A percentile compares a stretch with the other conserved stretches of the same genome.
phyloP scores from a whole-genome alignment of 2,888 invertebrate genomes.

The Tetropium fuscum region DNA sequence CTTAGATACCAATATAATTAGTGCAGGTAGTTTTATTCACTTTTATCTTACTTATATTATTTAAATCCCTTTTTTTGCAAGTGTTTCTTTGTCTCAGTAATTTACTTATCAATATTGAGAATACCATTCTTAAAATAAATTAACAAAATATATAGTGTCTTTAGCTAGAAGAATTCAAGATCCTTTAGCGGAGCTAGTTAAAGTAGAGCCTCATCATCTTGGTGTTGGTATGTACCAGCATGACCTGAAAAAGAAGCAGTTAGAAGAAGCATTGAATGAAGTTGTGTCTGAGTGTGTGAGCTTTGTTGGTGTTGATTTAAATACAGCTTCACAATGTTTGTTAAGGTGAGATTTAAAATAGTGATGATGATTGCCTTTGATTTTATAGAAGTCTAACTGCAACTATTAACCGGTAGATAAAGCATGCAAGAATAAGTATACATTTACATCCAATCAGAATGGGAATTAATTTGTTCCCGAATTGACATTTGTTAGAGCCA shows the following conservation, averaged over 20 bases:
- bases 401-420: no score
- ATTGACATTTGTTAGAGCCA: no score
- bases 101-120: background rate
- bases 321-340: constrained; percentile 86
- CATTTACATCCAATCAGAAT: no score
- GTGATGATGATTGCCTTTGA: no score
- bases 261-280: constrained; percentile 80
- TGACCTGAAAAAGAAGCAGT: constrained; percentile 83
- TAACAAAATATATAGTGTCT: constrained; percentile 70
- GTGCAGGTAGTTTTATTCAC: no score
- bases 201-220: constrained; percentile 92
- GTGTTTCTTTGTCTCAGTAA: no score
- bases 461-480: no score
- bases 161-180: constrained; percentile 91
- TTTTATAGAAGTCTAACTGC: no score
- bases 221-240: constrained; percentile 98
- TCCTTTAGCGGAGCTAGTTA: constrained; percentile 91
- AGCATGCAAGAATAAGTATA: no score
- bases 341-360: constrained; percentile 75
- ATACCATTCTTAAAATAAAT: no score
- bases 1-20: constrained; percentile 86
- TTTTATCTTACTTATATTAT: no score
- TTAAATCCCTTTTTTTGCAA: no score
- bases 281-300: constrained; percentile 93
- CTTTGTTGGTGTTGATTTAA: constrained; percentile 93